These are phyloP conservation scores for roundworm (Caenorhabditis elegans) DNA, from an alignment of 1,140 invertebrate genomes.

Conservation along the genomic window WBcel235 BX284605.5:11709501-11710000, in stretches of 20 bases:
- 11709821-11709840: background rate
- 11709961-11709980: conserved; percentile 43
- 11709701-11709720: background rate
- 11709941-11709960: conserved; percentile 32
- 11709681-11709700: background rate
- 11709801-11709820: background rate
- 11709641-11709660: background rate
- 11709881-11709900: background rate
- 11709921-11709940: background rate
- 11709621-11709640: conserved; percentile 11
- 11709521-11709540: background rate
- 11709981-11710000: conserved; percentile 58
- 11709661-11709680: background rate
- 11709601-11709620: conserved; percentile 30
- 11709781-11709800: background rate
- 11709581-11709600: conserved; percentile 26
- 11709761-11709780: background rate
- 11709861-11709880: background rate
- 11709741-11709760: too few relatives aligned
- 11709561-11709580: conserved; percentile 1
- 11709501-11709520: background rate
- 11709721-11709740: conserved; percentile 21
- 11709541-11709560: conserved; percentile 30
- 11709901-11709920: background rate
- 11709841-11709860: background rate